Evolutionary conservation across 1,140 invertebrate species (phyloP).

Genomic region (Tetragnatha versicolor): DNA sequence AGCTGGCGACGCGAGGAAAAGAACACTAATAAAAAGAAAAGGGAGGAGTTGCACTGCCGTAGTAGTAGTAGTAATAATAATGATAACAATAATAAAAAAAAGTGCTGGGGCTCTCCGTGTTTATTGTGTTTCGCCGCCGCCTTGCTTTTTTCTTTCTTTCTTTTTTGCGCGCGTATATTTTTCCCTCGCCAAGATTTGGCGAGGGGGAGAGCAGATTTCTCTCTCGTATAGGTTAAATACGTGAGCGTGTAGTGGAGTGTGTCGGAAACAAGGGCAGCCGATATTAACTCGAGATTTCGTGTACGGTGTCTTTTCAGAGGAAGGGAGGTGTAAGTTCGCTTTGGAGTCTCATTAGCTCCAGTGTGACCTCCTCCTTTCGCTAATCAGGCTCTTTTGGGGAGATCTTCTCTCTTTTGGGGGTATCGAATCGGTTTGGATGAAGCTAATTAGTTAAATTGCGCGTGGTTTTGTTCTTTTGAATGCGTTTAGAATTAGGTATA

Average conservation of each 20-base stretch:
- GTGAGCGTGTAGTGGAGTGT: slow-evolving; percentile 51
- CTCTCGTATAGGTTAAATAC: slow-evolving; percentile 53
- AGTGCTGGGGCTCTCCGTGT: background rate
- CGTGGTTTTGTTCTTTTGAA: too few relatives aligned
- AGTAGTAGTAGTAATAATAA: background rate
- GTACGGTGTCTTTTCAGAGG: background rate
- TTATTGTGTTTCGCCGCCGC: slow-evolving; percentile 38
- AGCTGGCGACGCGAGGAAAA: slow-evolving; percentile 43
- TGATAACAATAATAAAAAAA: background rate
- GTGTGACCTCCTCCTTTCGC: too few relatives aligned
- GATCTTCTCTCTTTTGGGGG: too few relatives aligned
- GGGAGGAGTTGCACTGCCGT: background rate
- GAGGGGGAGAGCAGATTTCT: slow-evolving; percentile 30
- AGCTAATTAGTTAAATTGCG: too few relatives aligned
- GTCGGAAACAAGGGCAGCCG: slow-evolving; percentile 46
- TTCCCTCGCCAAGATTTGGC: slow-evolving; percentile 48
- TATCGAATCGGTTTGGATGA: too few relatives aligned
- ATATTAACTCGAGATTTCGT: slow-evolving; percentile 45
- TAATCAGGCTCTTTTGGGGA: too few relatives aligned
- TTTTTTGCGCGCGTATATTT: slow-evolving; percentile 34
- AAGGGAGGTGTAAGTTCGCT: slow-evolving; percentile 3
- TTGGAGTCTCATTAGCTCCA: too few relatives aligned
- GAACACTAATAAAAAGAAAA: slow-evolving; percentile 32
- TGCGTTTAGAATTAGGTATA: too few relatives aligned
- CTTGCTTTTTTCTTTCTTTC: slow-evolving; percentile 16